Evolutionary conservation across 2,113 vertebrate genomes (phyloP), one percentile per base, ranked within the genome.

Genomic region (Pterophyllum scalare): DNA sequence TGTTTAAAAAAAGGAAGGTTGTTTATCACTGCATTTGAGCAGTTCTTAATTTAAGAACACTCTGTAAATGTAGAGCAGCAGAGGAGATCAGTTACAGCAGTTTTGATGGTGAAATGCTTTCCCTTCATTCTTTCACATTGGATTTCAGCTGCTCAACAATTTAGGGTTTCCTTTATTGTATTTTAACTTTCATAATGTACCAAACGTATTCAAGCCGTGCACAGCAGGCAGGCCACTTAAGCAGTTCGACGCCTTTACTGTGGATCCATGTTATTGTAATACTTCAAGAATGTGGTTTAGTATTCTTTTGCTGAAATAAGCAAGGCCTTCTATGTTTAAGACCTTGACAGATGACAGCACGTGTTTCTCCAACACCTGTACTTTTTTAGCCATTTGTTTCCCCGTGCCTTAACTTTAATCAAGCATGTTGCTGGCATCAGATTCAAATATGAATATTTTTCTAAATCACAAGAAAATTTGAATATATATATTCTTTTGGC

Each of bases 61-160:
- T 43, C 11, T 2, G 17, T 33, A 72, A 72, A 72, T 54, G 67
- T 52, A 31, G 19, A 52, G 46, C 26, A 72, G 17, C 19, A 3
- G 17, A 13, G 17, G 46, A 52, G 24, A 70, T 13, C 26, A 4
- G 20, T 22, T 56, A 3, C 3, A 20, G 43, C 14, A 70, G 17
- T 46, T n/a, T 72, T 12, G 2, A 72, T n/a, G 3, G 65, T 52
- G 28, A 54, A 28, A 72, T 72, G 3, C 54, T 33, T 54, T 10
- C 1, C 67, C 12, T n/a, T 54, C 31, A 26, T 54, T 72, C 46
- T 54, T 72, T 72, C 17, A 54, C 52, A 28, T 33, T 54, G 3
- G 26, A 54, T 72, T 72, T 72, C 67, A 72, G 67, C 46, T 54
- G 67, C 67, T 72, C 26, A 54, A n/a, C 46, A 33, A 19, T 54